Evolutionary conservation across 2,888 invertebrate species (phyloP).

Genomic region (Prosopocoilus inquinatus): DNA sequence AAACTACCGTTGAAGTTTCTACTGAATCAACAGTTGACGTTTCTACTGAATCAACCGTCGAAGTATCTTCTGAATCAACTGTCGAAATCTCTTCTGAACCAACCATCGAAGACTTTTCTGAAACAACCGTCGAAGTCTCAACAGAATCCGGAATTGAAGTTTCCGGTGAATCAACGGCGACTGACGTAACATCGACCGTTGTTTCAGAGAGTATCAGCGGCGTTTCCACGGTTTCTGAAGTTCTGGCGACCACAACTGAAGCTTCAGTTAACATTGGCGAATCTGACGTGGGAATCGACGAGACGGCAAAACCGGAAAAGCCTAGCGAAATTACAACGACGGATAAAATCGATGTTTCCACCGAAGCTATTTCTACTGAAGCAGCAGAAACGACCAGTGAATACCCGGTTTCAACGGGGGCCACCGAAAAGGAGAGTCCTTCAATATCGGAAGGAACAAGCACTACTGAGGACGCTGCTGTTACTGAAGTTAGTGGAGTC

Average conservation of each 20-base stretch:
- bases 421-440: conserved; percentile 10
- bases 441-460: conserved; percentile 25
- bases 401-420: background rate
- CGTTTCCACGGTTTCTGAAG: conserved; percentile 10
- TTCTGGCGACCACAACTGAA: conserved; percentile 27
- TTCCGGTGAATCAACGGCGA: conserved; percentile 1
- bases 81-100: conserved; percentile 16
- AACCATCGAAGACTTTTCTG: conserved; percentile 9
- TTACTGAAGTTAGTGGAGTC: conserved; percentile 17
- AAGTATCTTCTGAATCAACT: conserved; percentile 3
- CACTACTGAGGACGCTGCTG: conserved; percentile 24
- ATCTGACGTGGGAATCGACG: conserved; percentile 11
- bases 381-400: conserved; percentile 3
- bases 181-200: background rate
- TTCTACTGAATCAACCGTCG: conserved; percentile 8
- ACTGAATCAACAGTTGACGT: conserved; percentile 5
- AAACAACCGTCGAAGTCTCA: conserved; percentile 12
- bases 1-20: conserved; percentile 12
- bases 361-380: conserved; percentile 20
- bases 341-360: conserved; percentile 13
- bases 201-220: conserved; percentile 5
- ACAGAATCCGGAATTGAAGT: conserved; percentile 4
- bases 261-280: conserved; percentile 27
- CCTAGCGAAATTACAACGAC: conserved; percentile 23
- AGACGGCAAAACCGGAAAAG: conserved; percentile 24